phyloP scores from a whole-genome alignment of 2,113 vertebrate genomes.

The Chaenogobius annularis region DNA sequence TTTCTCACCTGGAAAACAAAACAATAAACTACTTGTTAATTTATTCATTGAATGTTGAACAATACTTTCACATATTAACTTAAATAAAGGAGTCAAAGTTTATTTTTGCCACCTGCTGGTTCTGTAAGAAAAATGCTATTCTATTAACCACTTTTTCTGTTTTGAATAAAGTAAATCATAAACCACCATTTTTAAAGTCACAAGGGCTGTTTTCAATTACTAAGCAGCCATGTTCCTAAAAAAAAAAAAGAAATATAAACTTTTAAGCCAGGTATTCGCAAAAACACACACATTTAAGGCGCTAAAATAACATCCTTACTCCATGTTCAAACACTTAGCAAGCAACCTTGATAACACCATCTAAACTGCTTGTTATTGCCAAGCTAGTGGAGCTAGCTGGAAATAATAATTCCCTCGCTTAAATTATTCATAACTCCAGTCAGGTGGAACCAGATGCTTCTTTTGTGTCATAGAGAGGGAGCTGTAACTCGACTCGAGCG shows the following conservation, averaged over 20 bases:
- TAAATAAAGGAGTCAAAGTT: background rate
- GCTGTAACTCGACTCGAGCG: slow-evolving; percentile 77
- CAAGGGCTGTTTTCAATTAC: background rate
- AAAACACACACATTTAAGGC: slow-evolving; percentile 57
- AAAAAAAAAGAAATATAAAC: background rate
- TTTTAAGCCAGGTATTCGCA: slow-evolving; percentile 61
- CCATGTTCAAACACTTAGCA: slow-evolving; percentile 62
- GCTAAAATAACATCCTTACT: slow-evolving; percentile 63
- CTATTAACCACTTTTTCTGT: too few species aligned
- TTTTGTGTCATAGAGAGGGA: slow-evolving; percentile 78
- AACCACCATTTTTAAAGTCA: background rate
- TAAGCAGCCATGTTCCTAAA: background rate
- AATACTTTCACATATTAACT: background rate
- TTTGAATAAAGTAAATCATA: background rate
- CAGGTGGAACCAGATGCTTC: slow-evolving; percentile 72
- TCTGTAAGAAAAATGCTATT: too few species aligned
- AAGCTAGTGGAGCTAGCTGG: slow-evolving; percentile 63
- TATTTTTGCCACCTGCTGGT: background rate
- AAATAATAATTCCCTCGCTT: slow-evolving; percentile 66
- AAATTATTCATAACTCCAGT: slow-evolving; percentile 85
- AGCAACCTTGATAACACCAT: slow-evolving; percentile 53
- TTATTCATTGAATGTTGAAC: background rate
- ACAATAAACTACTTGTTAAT: background rate
- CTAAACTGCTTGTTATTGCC: slow-evolving; percentile 68
- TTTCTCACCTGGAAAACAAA: slow-evolving; percentile 73